Conservation (phyloP, 1,140 invertebrate species). For the Thalassaphorura encarpata region DNA sequence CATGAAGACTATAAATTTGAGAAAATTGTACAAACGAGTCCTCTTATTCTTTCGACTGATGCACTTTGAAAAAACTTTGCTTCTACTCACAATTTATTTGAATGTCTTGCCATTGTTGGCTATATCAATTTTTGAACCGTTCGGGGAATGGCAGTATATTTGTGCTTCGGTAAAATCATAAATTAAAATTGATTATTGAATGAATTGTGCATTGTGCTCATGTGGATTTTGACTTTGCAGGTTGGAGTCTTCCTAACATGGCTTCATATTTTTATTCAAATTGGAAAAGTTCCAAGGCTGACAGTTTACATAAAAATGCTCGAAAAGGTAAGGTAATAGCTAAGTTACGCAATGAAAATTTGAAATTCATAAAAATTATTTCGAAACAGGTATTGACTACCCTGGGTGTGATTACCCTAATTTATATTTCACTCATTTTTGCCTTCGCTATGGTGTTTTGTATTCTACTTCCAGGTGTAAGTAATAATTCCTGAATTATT, state of each 20-base stretch:
- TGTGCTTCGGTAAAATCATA: conserved; percentile 4
- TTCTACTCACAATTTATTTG: not conserved
- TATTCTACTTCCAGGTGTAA: conserved; percentile 10
- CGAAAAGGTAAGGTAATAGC: not conserved
- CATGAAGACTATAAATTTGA: not conserved
- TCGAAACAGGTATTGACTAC: not conserved
- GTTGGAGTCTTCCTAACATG: not conserved
- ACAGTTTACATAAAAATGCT: conserved; percentile 2
- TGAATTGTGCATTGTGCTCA: not conserved
- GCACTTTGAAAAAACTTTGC: not conserved
- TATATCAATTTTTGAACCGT: no score
- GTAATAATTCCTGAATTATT: not conserved
- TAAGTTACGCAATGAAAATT: not conserved
- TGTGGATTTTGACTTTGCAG: not conserved
- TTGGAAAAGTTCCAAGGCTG: not conserved
- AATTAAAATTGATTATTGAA: conserved; percentile 1
- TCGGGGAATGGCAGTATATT: not conserved
- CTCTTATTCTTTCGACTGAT: not conserved
- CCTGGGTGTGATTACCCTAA: not conserved
- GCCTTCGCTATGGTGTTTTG: conserved; percentile 5
- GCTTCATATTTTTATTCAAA: conserved; percentile 2
- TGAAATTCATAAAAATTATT: not conserved
- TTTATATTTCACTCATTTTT: not conserved
- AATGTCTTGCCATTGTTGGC: no score
- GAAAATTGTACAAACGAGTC: not conserved